Base-by-base conservation (phyloP, 2,888 invertebrate genomes). In the Phortica magna region DNA sequence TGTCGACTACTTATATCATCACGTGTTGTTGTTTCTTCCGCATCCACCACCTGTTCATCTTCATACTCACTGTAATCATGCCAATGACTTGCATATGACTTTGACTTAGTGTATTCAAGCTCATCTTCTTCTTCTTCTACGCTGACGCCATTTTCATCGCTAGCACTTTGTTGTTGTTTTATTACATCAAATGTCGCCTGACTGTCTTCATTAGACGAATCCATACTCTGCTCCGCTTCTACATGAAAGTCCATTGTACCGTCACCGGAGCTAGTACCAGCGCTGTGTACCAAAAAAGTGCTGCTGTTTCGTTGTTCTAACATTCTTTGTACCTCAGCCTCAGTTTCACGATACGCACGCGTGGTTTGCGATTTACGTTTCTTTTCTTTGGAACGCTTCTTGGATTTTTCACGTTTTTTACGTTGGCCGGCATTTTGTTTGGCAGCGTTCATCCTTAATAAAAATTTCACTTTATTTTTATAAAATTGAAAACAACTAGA, bases 321-420 rank as follows among this genome's bases (percentile, higher is more conserved):
- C 64, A 91, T 77, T 0, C 74, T 73, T 42, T 84, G 80, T 6
- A 91, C 88, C 75, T 91, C 90, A 6, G 76, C 80, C 77, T 91
- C 91, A 5, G 84, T 85, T 68, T 83, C 80, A 0, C 87, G 84
- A 74, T 89, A 91, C 3, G 85, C 80, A 7, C 83, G 88, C 0
- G 89, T 87, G 7, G 90, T 82, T 53, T 87, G 88, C 9, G 88
- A 86, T 77, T 91, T 91, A 2, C 80, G 80, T 75, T 83, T 87
- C 53, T 80, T 80, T 43, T 59, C 43, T 43, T 79, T 83, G 39
- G 17, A 22, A 31, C 31, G 31, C 31, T 31, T 31, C 3, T 59
- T 43, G 67, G 81, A 31, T 79, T 80, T 68, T 73, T 14, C 43
- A 55, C 55, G 70, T 48, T 55, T 83, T 43, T 77, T 83, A 59